These are phyloP conservation scores for Caenorhabditis imperialis DNA, from an alignment of 2,888 invertebrate species.

Conservation along the genomic window DNA sequence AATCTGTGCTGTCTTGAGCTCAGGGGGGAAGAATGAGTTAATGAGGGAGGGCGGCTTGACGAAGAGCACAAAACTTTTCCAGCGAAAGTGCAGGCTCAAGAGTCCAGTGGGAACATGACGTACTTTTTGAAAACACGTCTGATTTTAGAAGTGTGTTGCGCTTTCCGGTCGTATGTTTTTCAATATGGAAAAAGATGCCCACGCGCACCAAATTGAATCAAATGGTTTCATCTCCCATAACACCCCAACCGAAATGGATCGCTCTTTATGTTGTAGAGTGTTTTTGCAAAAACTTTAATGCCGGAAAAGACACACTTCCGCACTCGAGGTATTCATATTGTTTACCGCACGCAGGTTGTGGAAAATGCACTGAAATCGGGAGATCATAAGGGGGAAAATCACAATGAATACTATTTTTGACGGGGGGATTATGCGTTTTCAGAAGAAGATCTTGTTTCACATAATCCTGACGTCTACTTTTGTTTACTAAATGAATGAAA, in stretches of 20 bases:
- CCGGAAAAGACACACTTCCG: conserved; percentile 48
- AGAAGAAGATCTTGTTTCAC: conserved; percentile 6
- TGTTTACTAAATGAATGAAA: not conserved
- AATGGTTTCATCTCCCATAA: conserved; percentile 44
- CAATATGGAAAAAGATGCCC: conserved; percentile 1
- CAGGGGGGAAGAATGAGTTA: conserved; percentile 30
- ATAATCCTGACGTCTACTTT: not conserved
- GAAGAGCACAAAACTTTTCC: not conserved
- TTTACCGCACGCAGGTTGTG: conserved; percentile 13
- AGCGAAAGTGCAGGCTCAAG: conserved; percentile 3
- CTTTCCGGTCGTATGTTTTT: not conserved
- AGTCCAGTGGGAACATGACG: conserved; percentile 2
- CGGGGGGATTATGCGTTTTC: too few species aligned
- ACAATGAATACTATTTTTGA: too few species aligned
- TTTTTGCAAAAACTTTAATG: conserved; percentile 22
- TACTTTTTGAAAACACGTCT: conserved; percentile 5
- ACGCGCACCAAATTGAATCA: conserved; percentile 30
- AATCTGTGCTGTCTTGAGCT: conserved; percentile 13
- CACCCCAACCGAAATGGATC: conserved; percentile 22
- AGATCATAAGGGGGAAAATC: not conserved
- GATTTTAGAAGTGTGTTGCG: not conserved
- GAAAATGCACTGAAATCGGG: not conserved
- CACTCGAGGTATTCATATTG: too few species aligned
- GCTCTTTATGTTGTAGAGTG: conserved; percentile 15
- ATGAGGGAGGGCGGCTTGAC: conserved; percentile 18